Conservation (phyloP, 2,888 invertebrate genomes). For the Microplitis manilae region DNA sequence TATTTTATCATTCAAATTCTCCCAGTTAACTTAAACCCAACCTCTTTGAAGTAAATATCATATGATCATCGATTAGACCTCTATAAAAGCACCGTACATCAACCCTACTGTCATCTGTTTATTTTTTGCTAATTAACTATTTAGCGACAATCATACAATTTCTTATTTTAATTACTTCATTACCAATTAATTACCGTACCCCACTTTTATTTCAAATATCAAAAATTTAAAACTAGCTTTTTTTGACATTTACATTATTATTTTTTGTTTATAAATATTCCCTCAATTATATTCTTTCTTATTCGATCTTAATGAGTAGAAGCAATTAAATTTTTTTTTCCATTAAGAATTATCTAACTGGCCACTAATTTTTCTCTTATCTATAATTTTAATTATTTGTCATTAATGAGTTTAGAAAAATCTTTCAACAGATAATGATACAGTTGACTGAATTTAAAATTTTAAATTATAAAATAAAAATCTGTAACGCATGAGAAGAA, state of each 20-base stretch:
- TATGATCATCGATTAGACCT: not conserved
- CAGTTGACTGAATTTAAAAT: not conserved
- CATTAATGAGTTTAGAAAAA: not conserved
- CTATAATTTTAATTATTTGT: not conserved
- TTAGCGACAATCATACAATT: not conserved
- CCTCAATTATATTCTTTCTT: not conserved
- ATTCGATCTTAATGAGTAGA: not conserved
- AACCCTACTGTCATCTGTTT: constrained; percentile 54
- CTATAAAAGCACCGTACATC: constrained; percentile 8
- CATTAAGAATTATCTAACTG: not conserved
- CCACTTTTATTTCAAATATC: no score
- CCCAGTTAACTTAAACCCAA: not conserved
- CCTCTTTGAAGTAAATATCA: not conserved
- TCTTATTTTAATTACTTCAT: not conserved
- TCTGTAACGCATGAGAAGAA: constrained; percentile 30
- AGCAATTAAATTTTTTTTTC: not conserved
- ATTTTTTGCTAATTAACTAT: constrained; percentile 52
- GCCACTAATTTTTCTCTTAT: not conserved
- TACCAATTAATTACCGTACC: no score
- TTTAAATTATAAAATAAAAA: not conserved
- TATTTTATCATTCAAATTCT: not conserved
- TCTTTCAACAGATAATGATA: not conserved
- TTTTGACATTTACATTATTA: no score
- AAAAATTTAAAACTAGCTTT: no score
- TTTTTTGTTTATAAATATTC: no score